Base-by-base conservation (phyloP, 2,113 vertebrate genomes). In the Hypocryptadius cinnamomeus region DNA sequence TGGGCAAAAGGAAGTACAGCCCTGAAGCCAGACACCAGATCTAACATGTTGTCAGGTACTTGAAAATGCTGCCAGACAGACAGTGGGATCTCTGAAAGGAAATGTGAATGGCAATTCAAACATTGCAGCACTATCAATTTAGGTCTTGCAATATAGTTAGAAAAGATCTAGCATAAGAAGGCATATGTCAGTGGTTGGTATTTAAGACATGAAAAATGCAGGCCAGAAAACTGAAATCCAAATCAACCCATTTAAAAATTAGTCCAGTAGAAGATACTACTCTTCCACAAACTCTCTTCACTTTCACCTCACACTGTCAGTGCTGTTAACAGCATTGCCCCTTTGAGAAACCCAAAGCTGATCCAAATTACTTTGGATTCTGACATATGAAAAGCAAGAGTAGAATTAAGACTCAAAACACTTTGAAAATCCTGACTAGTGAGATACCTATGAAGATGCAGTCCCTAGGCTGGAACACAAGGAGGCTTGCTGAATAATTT, bases 61-160 rank as follows among this genome's bases (percentile, higher is more conserved):
- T 56, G 20, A 70, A 92, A 92, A 91, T 31, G 30, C 44, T 94
- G 64, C 60, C 47, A 94, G 76, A 14, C 63, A 92, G 91, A 59
- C 56, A 92, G 50, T 66, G 39, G 59, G 27, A 89, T 89, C 40
- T 74, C 86, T 93, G 68, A 95, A 90, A 92, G 47, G 83, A 90
- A 90, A 92, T 68, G 40, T 92, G 86, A 94, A 80, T 74, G 72
- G 60, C 44, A 95, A 88, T 86, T 92, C 68, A 86, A 70, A 88
- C 45, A 84, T 63, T 47, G 60, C 60, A 73, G 40, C 15, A 83
- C 44, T 78, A 92, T 70, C 78, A 90, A 90, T 93, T 90, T 86
- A 66, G 47, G 5, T 85, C 59, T 86, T 68, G 30, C 35, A 96
- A 92, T 80, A 92, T 3, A 72, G 48, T 93, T 95, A 95, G 73